phyloP scores from a whole-genome alignment of 30 jellyfish, hydroid and myxozoan genomes.

The Cassiopea andromeda region DNA sequence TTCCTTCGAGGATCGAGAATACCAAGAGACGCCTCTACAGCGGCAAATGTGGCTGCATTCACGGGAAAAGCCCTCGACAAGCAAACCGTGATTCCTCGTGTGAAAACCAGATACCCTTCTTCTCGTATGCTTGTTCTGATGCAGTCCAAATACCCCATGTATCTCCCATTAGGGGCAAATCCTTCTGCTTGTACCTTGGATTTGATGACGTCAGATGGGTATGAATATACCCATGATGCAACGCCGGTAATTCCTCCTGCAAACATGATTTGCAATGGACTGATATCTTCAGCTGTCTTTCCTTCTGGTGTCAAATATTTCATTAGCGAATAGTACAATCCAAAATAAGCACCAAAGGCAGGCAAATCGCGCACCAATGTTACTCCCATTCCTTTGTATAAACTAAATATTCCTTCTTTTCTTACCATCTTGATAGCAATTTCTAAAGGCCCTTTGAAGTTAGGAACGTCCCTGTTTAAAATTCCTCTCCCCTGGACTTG shows the following conservation, averaged over 20 bases:
- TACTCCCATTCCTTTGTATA: constrained; percentile 66
- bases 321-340: constrained; percentile 46
- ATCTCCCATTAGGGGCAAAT: constrained; percentile 57
- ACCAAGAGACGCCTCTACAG: constrained; percentile 67
- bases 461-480: not conserved
- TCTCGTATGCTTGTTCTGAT: constrained; percentile 21
- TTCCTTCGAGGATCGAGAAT: constrained; percentile 1
- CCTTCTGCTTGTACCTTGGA: constrained; percentile 96
- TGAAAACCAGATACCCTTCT: constrained; percentile 81
- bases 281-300: constrained; percentile 6
- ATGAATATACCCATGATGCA: constrained; percentile 76
- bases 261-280: constrained; percentile 38
- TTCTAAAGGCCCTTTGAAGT: constrained; percentile 53
- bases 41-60: constrained; percentile 88
- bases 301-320: constrained; percentile 28
- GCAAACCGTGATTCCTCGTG: constrained; percentile 80
- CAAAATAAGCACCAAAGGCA: constrained; percentile 77
- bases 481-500: constrained; percentile 84
- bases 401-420: constrained; percentile 67
- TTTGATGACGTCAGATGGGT: constrained; percentile 93
- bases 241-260: constrained; percentile 88
- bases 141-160: constrained; percentile 65
- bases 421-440: constrained; percentile 49
- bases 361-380: constrained; percentile 86
- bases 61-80: constrained; percentile 92